These are phyloP conservation scores for Saccopteryx leptura DNA, from an alignment of 2,113 vertebrate species.

Conservation along the genomic window DNA sequence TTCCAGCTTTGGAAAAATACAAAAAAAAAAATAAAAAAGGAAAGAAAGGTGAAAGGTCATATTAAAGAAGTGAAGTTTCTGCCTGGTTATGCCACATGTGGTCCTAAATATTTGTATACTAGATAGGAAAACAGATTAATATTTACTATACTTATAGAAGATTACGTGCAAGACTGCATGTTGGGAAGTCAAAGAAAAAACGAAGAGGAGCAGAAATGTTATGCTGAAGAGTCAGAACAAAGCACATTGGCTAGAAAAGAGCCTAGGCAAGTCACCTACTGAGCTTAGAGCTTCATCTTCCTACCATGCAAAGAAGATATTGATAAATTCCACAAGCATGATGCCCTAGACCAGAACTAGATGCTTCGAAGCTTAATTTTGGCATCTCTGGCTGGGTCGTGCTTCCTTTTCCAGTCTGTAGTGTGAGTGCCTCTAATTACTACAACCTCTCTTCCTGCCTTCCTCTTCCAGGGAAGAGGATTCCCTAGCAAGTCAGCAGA, in stretches of 20 bases:
- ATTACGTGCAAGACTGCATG: not conserved
- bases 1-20: too few species aligned
- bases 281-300: not conserved
- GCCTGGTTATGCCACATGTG: not conserved
- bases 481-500: conserved; percentile 41
- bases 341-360: not conserved
- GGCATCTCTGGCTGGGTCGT: not conserved
- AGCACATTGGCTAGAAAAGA: not conserved
- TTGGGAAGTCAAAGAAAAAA: not conserved
- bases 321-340: not conserved
- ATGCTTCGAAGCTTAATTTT: not conserved
- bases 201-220: not conserved
- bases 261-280: not conserved
- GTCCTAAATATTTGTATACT: not conserved
- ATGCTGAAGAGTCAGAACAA: conserved; percentile 2
- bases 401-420: conserved; percentile 19
- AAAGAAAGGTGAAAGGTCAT: not conserved
- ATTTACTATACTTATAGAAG: not conserved
- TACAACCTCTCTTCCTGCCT: not conserved
- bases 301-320: not conserved
- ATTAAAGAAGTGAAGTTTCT: not conserved
- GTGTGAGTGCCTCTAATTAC: not conserved
- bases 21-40: not conserved
- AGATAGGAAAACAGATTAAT: not conserved
- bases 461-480: not conserved